Conservation (phyloP, 2,113 vertebrate genomes). For the Malurus alboscapulatus region DNA sequence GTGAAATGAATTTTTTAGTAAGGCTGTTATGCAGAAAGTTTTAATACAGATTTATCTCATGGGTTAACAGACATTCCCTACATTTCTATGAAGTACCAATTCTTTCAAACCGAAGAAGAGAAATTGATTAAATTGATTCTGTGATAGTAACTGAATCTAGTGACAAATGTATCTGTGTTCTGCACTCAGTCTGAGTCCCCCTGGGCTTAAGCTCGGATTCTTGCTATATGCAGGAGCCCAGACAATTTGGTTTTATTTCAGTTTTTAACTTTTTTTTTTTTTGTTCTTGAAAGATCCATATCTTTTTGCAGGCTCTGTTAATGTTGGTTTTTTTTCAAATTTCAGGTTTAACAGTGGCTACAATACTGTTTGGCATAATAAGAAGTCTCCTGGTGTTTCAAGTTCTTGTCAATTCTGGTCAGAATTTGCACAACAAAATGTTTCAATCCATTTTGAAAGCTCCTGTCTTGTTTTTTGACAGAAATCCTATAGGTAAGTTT, state of each 20-base stretch:
- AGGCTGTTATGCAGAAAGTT: not conserved
- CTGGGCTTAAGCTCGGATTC: not conserved
- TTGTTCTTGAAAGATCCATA: not conserved
- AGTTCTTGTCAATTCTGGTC: conserved; percentile 81
- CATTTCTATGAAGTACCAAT: not conserved
- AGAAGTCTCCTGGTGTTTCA: conserved; percentile 83
- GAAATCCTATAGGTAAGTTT: conserved; percentile 90
- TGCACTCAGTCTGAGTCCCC: not conserved
- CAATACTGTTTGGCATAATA: conserved; percentile 82
- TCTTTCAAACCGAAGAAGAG: not conserved
- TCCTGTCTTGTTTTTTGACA: conserved; percentile 89
- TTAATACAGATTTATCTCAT: conserved; percentile 20
- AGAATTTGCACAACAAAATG: conserved; percentile 89
- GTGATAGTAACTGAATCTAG: not conserved
- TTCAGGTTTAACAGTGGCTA: conserved; percentile 83
- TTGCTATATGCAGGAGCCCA: not conserved
- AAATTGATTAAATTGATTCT: not conserved
- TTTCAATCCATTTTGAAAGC: conserved; percentile 86
- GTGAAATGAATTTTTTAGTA: conserved; percentile 28
- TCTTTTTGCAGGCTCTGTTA: not conserved
- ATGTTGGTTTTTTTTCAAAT: not conserved
- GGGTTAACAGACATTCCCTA: not conserved
- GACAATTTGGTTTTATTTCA: not conserved
- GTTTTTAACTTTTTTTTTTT: not conserved
- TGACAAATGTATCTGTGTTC: not conserved